Evolutionary conservation across 2,113 vertebrate genomes (phyloP).

Genomic region (Chaetorhynchus papuensis): DNA sequence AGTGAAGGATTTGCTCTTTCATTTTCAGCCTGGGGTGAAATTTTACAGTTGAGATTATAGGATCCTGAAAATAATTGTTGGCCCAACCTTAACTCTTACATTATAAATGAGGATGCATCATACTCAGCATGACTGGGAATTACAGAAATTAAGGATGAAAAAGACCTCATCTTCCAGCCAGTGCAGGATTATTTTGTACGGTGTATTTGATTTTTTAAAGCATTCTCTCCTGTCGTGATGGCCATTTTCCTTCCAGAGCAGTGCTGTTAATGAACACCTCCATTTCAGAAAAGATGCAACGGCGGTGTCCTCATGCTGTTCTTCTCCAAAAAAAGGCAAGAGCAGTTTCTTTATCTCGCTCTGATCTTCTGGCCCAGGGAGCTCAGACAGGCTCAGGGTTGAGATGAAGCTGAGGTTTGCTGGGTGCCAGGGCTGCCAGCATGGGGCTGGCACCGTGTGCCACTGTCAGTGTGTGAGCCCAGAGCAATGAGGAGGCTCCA

Average conservation of each 20-base stretch:
- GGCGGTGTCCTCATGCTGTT: not conserved
- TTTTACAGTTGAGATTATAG: constrained; percentile 69
- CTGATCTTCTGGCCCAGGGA: not conserved
- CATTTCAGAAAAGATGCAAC: not conserved
- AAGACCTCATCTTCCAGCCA: constrained; percentile 40
- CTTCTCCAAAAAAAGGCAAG: not conserved
- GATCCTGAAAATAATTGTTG: constrained; percentile 70
- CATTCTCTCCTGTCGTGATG: not conserved
- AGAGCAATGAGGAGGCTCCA: not conserved
- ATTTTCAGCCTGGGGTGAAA: constrained; percentile 68
- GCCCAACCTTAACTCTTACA: constrained; percentile 58
- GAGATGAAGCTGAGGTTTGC: not conserved
- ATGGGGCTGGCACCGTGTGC: accelerated
- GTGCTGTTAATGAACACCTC: not conserved
- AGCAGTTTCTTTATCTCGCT: not conserved
- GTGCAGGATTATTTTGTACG: constrained; percentile 24
- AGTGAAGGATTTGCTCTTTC: constrained; percentile 69
- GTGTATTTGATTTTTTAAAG: not conserved
- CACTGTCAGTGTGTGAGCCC: accelerated
- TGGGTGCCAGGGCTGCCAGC: not conserved
- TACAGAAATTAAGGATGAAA: constrained; percentile 65
- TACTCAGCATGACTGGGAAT: constrained; percentile 59
- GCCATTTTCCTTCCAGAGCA: not conserved
- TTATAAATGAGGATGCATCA: constrained; percentile 67
- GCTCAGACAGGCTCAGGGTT: not conserved